Conservation (phyloP, 2,888 invertebrate species). For the Nomada fabriciana region DNA sequence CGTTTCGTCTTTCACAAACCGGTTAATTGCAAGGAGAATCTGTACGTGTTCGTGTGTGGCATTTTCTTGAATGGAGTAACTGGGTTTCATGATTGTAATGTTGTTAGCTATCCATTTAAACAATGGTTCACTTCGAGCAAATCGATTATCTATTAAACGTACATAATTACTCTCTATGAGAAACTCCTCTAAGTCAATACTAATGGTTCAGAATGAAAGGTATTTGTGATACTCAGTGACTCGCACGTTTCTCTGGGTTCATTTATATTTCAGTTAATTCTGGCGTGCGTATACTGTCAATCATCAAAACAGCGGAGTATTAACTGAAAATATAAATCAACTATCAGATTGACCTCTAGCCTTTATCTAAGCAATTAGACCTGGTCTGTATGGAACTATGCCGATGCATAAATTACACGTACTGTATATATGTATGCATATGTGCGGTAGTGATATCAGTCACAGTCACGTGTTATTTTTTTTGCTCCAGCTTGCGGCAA, state of each 20-base stretch:
- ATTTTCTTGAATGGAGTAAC: conserved; percentile 56
- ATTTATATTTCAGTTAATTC: conserved; percentile 55
- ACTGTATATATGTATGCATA: background rate
- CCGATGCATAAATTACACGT: conserved; percentile 28
- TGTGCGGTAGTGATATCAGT: conserved; percentile 31
- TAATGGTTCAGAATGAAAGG: conserved; percentile 45
- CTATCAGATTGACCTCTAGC: conserved; percentile 51
- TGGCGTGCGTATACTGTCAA: background rate
- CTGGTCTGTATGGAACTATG: conserved; percentile 41
- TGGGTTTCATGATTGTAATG: conserved; percentile 56
- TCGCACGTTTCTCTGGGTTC: conserved; percentile 51
- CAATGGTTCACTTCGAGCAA: conserved; percentile 20
- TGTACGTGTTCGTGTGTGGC: background rate
- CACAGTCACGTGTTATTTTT: conserved; percentile 51
- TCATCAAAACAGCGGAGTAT: conserved; percentile 1
- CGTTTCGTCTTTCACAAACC: conserved; percentile 6
- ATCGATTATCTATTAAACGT: conserved; percentile 41
- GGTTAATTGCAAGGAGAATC: background rate
- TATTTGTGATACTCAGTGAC: conserved; percentile 69
- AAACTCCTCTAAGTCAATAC: conserved; percentile 69
- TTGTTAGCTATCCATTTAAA: conserved; percentile 10
- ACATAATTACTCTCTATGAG: conserved; percentile 29
- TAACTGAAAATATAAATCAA: conserved; percentile 60
- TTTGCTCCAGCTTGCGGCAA: conserved; percentile 2
- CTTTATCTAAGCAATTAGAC: conserved; percentile 59